These are phyloP conservation scores for Gymnothorax reevesii DNA, from an alignment of 2,797 vertebrate genomes.

Conservation along the genomic window DNA sequence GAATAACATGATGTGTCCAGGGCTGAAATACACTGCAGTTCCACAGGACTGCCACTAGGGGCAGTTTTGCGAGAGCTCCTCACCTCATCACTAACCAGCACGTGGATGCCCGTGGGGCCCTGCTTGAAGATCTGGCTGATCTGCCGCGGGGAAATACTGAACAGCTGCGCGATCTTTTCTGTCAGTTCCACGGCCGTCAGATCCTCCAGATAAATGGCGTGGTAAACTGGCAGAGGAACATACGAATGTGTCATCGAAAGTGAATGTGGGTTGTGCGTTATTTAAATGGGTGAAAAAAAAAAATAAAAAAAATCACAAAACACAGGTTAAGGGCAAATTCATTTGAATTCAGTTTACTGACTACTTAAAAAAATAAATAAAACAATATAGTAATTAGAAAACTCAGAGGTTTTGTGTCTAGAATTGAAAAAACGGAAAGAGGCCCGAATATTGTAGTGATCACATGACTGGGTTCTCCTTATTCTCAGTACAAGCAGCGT, in stretches of 20 bases:
- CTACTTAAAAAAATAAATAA: too few relatives aligned
- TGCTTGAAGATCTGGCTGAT: constrained; percentile 97
- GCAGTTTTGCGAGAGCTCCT: constrained; percentile 13
- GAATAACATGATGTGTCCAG: not conserved
- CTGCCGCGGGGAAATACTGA: constrained; percentile 90
- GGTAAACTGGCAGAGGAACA: constrained; percentile 81
- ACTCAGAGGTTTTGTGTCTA: too few relatives aligned
- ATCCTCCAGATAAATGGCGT: constrained; percentile 94
- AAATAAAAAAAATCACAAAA: not conserved
- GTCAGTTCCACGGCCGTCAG: constrained; percentile 84
- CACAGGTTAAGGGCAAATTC: not conserved
- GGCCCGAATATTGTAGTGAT: too few relatives aligned
- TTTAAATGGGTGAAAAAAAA: not conserved
- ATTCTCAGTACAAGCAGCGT: too few relatives aligned
- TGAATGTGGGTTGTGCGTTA: not conserved
- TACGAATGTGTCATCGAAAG: not conserved
- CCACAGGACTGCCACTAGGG: not conserved
- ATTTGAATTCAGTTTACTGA: not conserved
- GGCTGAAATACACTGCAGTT: not conserved
- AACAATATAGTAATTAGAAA: too few relatives aligned
- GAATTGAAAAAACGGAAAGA: too few relatives aligned
- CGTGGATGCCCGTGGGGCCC: constrained; percentile 93
- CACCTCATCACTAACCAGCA: constrained; percentile 95
- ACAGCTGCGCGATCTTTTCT: constrained; percentile 93
- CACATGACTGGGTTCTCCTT: too few relatives aligned